Conservation (phyloP, 2,797 vertebrate genomes). For the Myotis daubentonii region DNA sequence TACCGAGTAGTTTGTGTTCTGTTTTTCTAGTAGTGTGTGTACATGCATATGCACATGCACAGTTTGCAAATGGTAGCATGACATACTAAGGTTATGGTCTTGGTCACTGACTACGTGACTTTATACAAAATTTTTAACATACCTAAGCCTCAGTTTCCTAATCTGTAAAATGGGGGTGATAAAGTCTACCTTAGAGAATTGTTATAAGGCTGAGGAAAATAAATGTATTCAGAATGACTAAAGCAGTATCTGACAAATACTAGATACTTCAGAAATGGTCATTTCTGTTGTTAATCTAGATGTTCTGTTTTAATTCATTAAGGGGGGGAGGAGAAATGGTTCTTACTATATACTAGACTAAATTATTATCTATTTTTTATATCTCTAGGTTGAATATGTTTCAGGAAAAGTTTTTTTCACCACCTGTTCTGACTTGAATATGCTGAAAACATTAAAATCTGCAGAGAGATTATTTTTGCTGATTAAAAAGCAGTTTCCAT, state of each 20-base stretch:
- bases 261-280: not conserved
- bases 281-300: slow-evolving; percentile 29
- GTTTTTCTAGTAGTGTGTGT: not conserved
- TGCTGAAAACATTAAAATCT: slow-evolving; percentile 88
- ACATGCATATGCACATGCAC: not conserved
- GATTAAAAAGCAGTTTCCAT: slow-evolving; percentile 85
- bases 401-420: slow-evolving; percentile 95
- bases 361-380: slow-evolving; percentile 43
- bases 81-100: not conserved
- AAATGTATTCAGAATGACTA: not conserved
- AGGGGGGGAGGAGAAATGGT: not conserved
- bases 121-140: not conserved
- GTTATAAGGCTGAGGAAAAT: not conserved
- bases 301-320: not conserved
- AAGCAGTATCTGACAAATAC: not conserved
- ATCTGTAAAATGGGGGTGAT: not conserved
- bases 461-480: slow-evolving; percentile 94
- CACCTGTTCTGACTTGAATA: slow-evolving; percentile 79
- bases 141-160: not conserved
- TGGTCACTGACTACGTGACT: not conserved
- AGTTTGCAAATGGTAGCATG: not conserved
- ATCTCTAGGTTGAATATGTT: slow-evolving; percentile 88
- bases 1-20: not conserved
- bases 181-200: not conserved
- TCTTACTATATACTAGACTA: not conserved